Evolutionary conservation across 2,113 vertebrate genomes (phyloP).

Genomic region (Herpetotheres cachinnans): DNA sequence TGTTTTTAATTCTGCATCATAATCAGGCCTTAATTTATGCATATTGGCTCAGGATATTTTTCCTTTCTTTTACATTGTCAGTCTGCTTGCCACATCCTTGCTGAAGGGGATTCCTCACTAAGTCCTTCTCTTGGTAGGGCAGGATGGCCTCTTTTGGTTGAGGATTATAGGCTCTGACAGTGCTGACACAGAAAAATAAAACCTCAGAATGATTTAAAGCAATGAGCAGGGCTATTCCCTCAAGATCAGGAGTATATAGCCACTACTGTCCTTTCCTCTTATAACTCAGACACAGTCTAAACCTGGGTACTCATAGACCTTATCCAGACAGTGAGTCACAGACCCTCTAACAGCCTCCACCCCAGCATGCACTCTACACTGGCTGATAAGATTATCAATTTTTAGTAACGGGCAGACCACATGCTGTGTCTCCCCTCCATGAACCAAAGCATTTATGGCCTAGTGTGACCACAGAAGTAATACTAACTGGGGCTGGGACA

Average conservation of each 20-base stretch:
- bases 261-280: background rate
- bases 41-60: background rate
- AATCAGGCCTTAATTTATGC: background rate
- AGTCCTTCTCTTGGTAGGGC: slow-evolving; percentile 10
- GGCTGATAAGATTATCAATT: background rate
- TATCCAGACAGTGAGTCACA: background rate
- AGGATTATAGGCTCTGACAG: slow-evolving; percentile 59
- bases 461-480: background rate
- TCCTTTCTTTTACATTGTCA: background rate
- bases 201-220: slow-evolving; percentile 35
- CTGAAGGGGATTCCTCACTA: slow-evolving; percentile 66
- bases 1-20: slow-evolving; percentile 18
- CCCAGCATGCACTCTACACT: background rate
- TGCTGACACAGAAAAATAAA: slow-evolving; percentile 68
- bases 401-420: background rate
- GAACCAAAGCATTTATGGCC: background rate
- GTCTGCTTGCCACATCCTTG: slow-evolving; percentile 60
- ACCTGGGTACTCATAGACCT: background rate
- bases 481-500: background rate
- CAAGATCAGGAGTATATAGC: background rate
- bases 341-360: background rate
- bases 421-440: fast-evolving
- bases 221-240: slow-evolving; percentile 2
- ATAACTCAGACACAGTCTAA: background rate
- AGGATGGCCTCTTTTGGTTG: slow-evolving; percentile 60